phyloP scores from a whole-genome alignment of 2,797 vertebrate species.

The Catharus ustulatus region DNA sequence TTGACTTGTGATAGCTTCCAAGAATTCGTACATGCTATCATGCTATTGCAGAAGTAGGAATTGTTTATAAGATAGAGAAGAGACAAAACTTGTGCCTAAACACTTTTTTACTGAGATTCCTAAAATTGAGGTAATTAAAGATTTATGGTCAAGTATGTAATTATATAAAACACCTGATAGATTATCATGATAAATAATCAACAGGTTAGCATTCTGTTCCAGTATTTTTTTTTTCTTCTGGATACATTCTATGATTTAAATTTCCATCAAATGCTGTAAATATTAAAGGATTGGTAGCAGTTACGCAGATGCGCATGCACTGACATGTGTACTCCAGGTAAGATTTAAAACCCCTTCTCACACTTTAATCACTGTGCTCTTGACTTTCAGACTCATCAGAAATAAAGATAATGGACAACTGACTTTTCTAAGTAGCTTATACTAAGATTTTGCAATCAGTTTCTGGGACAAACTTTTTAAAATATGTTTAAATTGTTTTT shows the following conservation, averaged over 20 bases:
- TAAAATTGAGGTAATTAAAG: not conserved
- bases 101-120: not conserved
- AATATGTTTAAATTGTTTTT: not conserved
- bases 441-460: not conserved
- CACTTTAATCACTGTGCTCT: not conserved
- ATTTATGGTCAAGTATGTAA: not conserved
- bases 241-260: not conserved
- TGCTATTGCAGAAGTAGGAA: not conserved
- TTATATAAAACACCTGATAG: accelerated
- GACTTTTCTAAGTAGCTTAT: not conserved
- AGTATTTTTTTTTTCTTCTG: not conserved
- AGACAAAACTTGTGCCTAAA: not conserved
- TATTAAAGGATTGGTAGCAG: not conserved
- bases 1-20: not conserved
- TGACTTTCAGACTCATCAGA: not conserved
- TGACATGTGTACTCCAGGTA: not conserved
- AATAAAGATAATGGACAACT: not conserved
- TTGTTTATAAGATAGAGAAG: not conserved
- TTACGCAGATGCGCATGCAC: not conserved
- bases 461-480: not conserved
- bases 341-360: not conserved
- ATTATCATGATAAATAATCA: not conserved
- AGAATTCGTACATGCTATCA: not conserved
- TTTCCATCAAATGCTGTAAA: not conserved
- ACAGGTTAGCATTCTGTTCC: not conserved